Base-by-base conservation (phyloP, 1,140 invertebrate genomes). In the Ooceraea biroi region DNA sequence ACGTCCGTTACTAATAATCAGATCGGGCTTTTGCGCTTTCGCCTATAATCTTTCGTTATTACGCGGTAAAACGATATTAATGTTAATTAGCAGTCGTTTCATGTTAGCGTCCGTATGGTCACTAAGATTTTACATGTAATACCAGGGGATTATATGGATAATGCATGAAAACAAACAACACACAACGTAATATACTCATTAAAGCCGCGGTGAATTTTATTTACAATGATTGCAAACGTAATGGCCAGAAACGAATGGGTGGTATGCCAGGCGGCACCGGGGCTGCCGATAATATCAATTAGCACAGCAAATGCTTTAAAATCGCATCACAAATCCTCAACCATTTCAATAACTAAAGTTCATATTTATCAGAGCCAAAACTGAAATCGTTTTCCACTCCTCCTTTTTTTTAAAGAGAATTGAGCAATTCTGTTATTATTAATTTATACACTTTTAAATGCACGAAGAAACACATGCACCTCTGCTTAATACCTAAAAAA, bases 21-120 rank as follows among this genome's bases (percentile, higher is more conserved):
- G 65, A 55, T 36, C 27, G 52, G 19, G 63, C 17, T 22, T 41
- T 44, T 46, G 46, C 27, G n/a, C 12, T 27, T 2, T 50, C 7
- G n/a, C 46, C 19, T 78, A 36, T 69, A 78, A 57, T 69, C 36
- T 78, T 52, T 63, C 17, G 76, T 68, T 69, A 68, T 77, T 77
- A 69, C 50, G 69, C 48, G 11, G 14, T 69, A 55, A 19, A 78
- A 69, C 14, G 30, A 44, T 55, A 55, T 69, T 78, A 78, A 78
- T 57, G 36, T 78, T 78, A 78, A 77, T 78, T 68, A 68, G 50
- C 50, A 44, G 63, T 69, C 48, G 63, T 55, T 52, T 41, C 30
- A 3, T 19, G 19, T 55, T 68, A 55, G 30, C 50, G 22, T n/a
- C n/a, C 14, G 30, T 14, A 19, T 46, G 19, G 19, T 68, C 27